Conservation (phyloP, 2,113 vertebrate genomes). For the Sinocyclocheilus anophthalmus region DNA sequence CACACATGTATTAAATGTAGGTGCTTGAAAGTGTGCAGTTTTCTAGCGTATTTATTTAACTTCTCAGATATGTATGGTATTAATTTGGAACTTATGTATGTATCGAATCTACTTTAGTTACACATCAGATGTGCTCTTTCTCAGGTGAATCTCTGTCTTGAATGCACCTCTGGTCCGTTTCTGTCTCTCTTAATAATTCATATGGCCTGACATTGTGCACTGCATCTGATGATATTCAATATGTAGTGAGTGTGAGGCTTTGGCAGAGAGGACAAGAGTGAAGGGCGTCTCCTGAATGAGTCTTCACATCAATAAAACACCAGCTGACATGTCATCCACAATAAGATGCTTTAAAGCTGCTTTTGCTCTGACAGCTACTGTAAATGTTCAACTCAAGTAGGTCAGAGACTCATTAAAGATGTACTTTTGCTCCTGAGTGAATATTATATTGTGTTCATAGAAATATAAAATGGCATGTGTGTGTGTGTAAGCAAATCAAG, state of each 20-base stretch:
- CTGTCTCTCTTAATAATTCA: slow-evolving; percentile 48
- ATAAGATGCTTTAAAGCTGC: slow-evolving; percentile 66
- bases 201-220: slow-evolving; percentile 30
- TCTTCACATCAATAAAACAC: slow-evolving; percentile 71
- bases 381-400: slow-evolving; percentile 70
- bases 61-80: too few species aligned
- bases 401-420: slow-evolving; percentile 71
- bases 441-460: slow-evolving; percentile 55
- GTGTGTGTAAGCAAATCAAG: neutral
- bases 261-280: neutral
- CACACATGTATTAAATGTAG: too few species aligned
- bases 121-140: too few species aligned
- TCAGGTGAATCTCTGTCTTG: neutral
- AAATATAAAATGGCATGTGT: neutral
- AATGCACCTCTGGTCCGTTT: neutral
- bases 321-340: slow-evolving; percentile 69
- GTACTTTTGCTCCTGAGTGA: slow-evolving; percentile 56
- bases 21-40: too few species aligned
- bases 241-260: slow-evolving; percentile 19
- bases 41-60: too few species aligned
- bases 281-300: slow-evolving; percentile 54
- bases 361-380: slow-evolving; percentile 60
- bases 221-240: slow-evolving; percentile 2
- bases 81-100: too few species aligned
- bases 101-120: neutral